Evolutionary conservation across 2,888 invertebrate genomes (phyloP).

Genomic region (Brachypalpus laphriformis): DNA sequence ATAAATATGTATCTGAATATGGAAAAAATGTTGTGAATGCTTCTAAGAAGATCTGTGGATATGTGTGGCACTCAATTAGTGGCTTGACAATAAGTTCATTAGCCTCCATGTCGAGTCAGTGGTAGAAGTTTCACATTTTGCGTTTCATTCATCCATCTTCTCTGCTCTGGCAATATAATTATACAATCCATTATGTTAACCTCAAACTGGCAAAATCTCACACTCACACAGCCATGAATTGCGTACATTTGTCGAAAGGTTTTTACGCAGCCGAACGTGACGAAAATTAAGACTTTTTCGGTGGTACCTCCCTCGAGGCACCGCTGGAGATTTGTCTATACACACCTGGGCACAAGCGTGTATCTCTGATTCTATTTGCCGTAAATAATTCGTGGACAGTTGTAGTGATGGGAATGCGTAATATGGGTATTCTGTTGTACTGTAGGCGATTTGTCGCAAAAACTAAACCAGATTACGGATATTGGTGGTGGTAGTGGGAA

Average conservation of each 20-base stretch:
- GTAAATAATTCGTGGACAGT: conserved; percentile 23
- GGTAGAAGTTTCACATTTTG: conserved; percentile 2
- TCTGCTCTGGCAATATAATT: conserved; percentile 21
- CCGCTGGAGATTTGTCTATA: neutral
- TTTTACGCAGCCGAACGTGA: conserved; percentile 6
- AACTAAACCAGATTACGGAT: conserved; percentile 11
- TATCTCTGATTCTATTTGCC: conserved; percentile 22
- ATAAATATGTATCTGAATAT: neutral
- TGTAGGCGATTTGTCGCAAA: conserved; percentile 1
- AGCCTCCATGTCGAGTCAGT: neutral
- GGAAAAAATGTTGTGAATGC: neutral
- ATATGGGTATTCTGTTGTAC: neutral
- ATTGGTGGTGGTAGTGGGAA: neutral
- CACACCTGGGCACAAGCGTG: conserved; percentile 29
- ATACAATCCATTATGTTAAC: conserved; percentile 21
- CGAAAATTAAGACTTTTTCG: conserved; percentile 26
- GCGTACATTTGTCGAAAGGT: conserved; percentile 15
- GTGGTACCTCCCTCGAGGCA: neutral
- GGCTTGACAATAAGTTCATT: conserved; percentile 18
- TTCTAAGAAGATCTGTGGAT: neutral
- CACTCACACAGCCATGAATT: neutral
- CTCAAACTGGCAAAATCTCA: conserved; percentile 5
- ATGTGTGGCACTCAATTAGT: conserved; percentile 4
- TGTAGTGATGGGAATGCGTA: conserved; percentile 8
- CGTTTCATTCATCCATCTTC: conserved; percentile 1